A percentile compares a stretch with the other conserved stretches of the same genome.
Conservation (phyloP, 2,888 invertebrate genomes). For the Dysmachus trigonus region DNA sequence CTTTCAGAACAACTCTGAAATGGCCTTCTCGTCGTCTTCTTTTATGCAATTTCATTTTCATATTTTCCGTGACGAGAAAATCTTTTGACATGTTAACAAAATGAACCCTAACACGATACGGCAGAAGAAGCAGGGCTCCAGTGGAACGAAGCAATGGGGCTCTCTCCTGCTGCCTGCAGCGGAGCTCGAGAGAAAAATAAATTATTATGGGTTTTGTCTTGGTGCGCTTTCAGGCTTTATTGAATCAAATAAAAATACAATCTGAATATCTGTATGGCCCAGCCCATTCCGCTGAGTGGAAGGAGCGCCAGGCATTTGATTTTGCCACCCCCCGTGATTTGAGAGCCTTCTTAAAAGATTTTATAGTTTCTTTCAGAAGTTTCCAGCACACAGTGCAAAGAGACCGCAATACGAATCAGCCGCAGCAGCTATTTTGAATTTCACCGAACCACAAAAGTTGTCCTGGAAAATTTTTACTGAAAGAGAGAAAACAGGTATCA, state of each 20-base stretch:
- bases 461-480: neutral
- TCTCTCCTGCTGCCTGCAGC: neutral
- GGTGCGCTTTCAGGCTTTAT: neutral
- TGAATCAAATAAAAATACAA: conserved; percentile 18
- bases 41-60: conserved; percentile 56
- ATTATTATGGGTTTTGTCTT: conserved; percentile 4
- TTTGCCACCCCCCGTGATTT: neutral
- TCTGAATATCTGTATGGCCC: neutral
- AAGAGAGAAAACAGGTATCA: neutral
- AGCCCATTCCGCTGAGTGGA: neutral
- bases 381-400: neutral
- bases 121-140: neutral
- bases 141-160: neutral
- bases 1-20: conserved; percentile 37
- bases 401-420: neutral
- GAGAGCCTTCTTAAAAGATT: neutral
- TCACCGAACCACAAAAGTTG: neutral
- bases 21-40: conserved; percentile 38
- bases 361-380: neutral
- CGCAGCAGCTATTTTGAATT: neutral
- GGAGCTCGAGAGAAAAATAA: neutral
- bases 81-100: conserved; percentile 52
- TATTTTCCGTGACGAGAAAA: conserved; percentile 62
- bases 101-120: conserved; percentile 35
- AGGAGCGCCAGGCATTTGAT: neutral